These are phyloP conservation scores for Diplosoma virens DNA, from an alignment of 23 tunicate species.

Conservation along the genomic window DNA sequence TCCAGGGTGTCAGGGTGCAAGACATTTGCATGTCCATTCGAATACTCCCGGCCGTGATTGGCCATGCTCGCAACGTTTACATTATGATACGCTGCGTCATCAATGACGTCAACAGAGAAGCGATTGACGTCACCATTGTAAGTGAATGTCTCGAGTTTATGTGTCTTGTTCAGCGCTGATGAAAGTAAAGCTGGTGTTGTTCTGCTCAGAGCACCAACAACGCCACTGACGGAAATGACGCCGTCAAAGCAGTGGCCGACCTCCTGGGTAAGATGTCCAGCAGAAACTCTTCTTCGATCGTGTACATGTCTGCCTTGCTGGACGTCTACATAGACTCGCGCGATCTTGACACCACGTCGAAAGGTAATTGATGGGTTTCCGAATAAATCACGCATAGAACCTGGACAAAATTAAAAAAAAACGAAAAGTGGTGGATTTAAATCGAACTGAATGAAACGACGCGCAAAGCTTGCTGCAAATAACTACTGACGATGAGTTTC, in stretches of 20 bases:
- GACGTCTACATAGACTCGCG: not conserved
- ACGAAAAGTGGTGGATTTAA: not conserved
- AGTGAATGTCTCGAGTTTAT: no score
- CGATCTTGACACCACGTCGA: not conserved
- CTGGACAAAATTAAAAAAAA: not conserved
- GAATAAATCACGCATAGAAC: not conserved
- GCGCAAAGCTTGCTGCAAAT: no score
- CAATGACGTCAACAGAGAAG: conserved; percentile 5
- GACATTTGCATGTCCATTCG: conserved; percentile 85
- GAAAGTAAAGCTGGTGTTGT: not conserved
- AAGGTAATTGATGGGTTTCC: not conserved
- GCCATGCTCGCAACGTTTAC: conserved; percentile 37
- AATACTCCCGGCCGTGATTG: conserved; percentile 17
- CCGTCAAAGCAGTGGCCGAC: not conserved
- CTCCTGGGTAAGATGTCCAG: not conserved
- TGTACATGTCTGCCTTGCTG: not conserved
- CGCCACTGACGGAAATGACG: conserved; percentile 1
- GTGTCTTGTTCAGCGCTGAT: not conserved
- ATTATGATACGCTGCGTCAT: conserved; percentile 58
- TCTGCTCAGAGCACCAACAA: not conserved
- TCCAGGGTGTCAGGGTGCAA: conserved; percentile 66
- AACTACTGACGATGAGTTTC: no score
- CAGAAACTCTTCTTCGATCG: not conserved
- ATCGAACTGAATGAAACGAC: not conserved
- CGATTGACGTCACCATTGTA: conserved; percentile 62